Conservation (phyloP, 2,113 vertebrate species). For the Xiphias gladius region DNA sequence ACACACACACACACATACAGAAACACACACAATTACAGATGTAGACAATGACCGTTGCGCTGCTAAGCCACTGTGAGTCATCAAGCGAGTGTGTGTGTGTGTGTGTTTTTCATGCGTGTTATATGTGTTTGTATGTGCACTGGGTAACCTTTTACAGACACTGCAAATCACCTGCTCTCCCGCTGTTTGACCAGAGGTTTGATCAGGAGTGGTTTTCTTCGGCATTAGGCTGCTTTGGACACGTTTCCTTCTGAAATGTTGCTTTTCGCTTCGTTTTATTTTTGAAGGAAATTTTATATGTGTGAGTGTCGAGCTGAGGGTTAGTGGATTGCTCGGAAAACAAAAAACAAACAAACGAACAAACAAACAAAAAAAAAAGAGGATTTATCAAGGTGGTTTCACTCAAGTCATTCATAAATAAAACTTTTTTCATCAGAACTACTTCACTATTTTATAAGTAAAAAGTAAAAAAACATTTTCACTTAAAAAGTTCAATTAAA, state of each 20-base stretch:
- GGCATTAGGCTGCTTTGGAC: slow-evolving; percentile 26
- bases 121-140: slow-evolving; percentile 33
- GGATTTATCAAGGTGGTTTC: slow-evolving; percentile 44
- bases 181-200: slow-evolving; percentile 47
- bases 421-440: not conserved
- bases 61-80: slow-evolving; percentile 65
- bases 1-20: slow-evolving; percentile 37
- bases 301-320: not conserved
- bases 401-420: slow-evolving; percentile 23
- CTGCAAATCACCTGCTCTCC: slow-evolving; percentile 33
- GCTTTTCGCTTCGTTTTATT: slow-evolving; percentile 14
- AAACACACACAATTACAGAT: slow-evolving; percentile 67
- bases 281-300: not conserved
- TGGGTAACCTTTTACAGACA: slow-evolving; percentile 46
- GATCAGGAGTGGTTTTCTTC: slow-evolving; percentile 30
- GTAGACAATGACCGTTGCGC: slow-evolving; percentile 59
- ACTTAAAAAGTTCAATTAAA: not conserved
- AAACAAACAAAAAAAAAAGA: too few relatives aligned
- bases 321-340: slow-evolving; percentile 14
- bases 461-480: not conserved
- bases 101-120: not conserved
- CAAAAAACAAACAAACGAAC: not conserved
- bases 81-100: slow-evolving; percentile 36
- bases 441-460: slow-evolving; percentile 19
- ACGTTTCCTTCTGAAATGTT: slow-evolving; percentile 12